A percentile compares a stretch with the other conserved stretches of the same genome.
Evolutionary conservation across 2,113 vertebrate genomes (phyloP).

Genomic region (Halcyon senegalensis): DNA sequence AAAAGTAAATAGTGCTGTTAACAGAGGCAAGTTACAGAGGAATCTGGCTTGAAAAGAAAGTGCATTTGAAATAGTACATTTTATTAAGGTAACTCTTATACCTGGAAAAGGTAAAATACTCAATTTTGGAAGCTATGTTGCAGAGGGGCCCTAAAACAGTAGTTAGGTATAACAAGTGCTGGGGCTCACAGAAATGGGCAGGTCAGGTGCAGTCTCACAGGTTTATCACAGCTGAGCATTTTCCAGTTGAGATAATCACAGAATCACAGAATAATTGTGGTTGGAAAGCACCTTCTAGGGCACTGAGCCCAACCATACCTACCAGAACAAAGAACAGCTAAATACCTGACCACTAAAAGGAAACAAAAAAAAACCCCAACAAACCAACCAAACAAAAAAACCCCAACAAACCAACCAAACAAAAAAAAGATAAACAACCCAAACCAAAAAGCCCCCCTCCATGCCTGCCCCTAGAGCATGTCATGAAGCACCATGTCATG

Average conservation of each 20-base stretch:
- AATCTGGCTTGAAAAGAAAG: neutral
- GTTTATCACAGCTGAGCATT: neutral
- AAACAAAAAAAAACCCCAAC: too few species aligned
- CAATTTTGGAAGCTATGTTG: neutral
- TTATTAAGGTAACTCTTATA: neutral
- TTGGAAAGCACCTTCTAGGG: too few species aligned
- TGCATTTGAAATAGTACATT: neutral
- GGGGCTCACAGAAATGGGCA: neutral
- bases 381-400: too few species aligned
- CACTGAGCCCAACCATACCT: too few species aligned
- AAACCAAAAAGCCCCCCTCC: too few species aligned
- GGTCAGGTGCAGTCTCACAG: neutral
- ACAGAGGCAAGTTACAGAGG: neutral
- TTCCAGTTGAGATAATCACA: neutral
- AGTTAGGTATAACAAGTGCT: neutral
- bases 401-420: too few species aligned
- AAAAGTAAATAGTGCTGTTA: neutral
- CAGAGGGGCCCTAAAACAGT: neutral
- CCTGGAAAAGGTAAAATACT: neutral
- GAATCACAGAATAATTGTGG: too few species aligned
- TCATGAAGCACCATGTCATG: too few species aligned
- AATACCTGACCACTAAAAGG: too few species aligned
- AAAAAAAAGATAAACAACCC: too few species aligned
- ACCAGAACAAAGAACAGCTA: too few species aligned
- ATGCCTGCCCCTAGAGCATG: too few species aligned